Base-by-base conservation (phyloP, 2,888 invertebrate species). In the Merodon equestris region DNA sequence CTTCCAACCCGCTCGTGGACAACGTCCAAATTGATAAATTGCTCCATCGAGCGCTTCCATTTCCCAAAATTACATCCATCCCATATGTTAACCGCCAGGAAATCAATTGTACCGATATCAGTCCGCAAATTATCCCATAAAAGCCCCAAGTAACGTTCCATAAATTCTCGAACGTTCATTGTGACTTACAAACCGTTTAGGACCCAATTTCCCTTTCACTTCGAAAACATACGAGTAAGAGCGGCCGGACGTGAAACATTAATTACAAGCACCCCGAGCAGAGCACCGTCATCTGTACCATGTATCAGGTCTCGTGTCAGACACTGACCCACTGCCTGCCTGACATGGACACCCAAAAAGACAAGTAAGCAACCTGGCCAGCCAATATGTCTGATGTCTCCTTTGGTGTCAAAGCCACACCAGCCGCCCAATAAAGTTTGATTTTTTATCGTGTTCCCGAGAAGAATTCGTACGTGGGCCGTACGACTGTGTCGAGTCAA, bases 191-290 rank as follows among this genome's bases (percentile, higher is more conserved):
- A 57, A 58, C 27, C 72, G 17, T 77, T 72, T 67, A 77, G 54
- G 40, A 61, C 27, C 67, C 47, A 66, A 74, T 79, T 79, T 79
- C 79, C 79, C 79, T 79, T 79, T 79, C 79, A 79, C 74, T 79
- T 44, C n/a, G n/a, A n/a, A n/a, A n/a, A n/a, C n/a, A n/a, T n/a
- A 36, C 44, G 51, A 64, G 73, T 74, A 40, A 3, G 56, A 50
- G 60, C 64, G 79, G 64, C 56, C 79, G 79, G n/a, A n/a, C n/a
- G n/a, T n/a, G n/a, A n/a, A n/a, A 79, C 73, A 68, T 74, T 74
- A 79, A 74, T 79, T 79, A 79, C 57, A 44, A 42, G 17, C 36
- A 27, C 40, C 4, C 12, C 34, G 13, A 57, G 14, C 18, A 18
- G n/a, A n/a, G 9, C 17, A 19, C n/a, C 9, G 48, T 2, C 27